Conservation (phyloP, 1,140 invertebrate species). For the Cotesia vestalis region DNA sequence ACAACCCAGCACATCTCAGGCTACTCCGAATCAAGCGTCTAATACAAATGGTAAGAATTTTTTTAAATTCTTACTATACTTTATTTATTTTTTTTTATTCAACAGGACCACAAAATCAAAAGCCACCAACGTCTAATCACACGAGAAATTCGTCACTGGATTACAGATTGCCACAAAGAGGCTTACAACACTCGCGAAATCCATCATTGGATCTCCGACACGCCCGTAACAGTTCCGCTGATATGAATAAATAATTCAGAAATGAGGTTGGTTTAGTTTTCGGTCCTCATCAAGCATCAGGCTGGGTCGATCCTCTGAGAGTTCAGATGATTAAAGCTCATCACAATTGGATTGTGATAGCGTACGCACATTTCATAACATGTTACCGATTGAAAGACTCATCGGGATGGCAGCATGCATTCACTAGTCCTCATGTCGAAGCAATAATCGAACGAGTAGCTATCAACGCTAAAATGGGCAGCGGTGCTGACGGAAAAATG, state of each 20-base stretch:
- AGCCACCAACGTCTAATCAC: constrained; percentile 63
- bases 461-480: constrained; percentile 91
- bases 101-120: constrained; percentile 45
- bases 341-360: constrained; percentile 97
- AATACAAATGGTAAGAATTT: constrained; percentile 47
- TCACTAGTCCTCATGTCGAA: constrained; percentile 92
- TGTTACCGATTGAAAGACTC: constrained; percentile 96
- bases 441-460: constrained; percentile 90
- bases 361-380: constrained; percentile 94
- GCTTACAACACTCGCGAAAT: constrained; percentile 77
- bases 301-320: constrained; percentile 84
- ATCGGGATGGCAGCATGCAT: constrained; percentile 93
- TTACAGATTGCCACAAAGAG: constrained; percentile 68
- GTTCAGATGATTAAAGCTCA: constrained; percentile 96
- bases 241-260: constrained; percentile 78
- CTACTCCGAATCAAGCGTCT: constrained; percentile 44
- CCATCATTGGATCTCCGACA: constrained; percentile 85
- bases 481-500: constrained; percentile 79
- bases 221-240: constrained; percentile 79
- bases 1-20: constrained; percentile 41
- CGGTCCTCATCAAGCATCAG: constrained; percentile 71
- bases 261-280: constrained; percentile 78
- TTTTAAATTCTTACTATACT: not conserved
- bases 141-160: constrained; percentile 84
- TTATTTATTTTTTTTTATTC: not conserved